Evolutionary conservation across 2,113 vertebrate genomes (phyloP), one percentile per base, ranked within the genome.

Genomic region (Larimichthys crocea): DNA sequence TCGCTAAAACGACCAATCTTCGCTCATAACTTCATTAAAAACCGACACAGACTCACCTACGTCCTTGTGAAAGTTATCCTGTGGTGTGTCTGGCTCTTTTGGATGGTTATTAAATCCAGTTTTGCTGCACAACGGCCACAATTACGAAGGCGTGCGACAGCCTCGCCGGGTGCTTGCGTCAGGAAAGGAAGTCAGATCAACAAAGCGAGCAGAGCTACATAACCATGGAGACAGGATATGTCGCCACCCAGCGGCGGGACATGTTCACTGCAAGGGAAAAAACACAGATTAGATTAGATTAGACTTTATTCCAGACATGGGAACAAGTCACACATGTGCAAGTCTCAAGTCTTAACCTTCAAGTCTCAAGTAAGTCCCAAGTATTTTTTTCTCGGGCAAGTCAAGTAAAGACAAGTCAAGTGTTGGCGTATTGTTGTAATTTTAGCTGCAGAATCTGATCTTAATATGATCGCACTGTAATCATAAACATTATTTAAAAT

Each of bases 41-140:
- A n/a, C n/a, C 0, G 5, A n/a, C 0, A 5, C 3, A 44, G 6
- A 73, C 92, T 85, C 46, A 93, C 95, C 89, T 93, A 91, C 71
- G 86, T 79, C 53, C 86, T 67, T 10, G 14, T 80, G 17, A 48
- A 90, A 80, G 1, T n/a, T 2, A 26, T 63, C 11, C 11, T 26
- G 35, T 40, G 1, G 4, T 42, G 26, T 80, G 31, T 76, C 24
- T 60, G 60, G 31, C 49, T 17, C 6, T 8, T 80, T 46, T 50
- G 48, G 60, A 1, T 0, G 0, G 35, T 74, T 79, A 59, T 91
- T 71, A 87, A 84, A 93, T 91, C 92, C 94, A 94, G 92, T 80
- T 94, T 95, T 86, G 90, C 88, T 55, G 73, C 66, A 24, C 19
- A 19, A 22, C n/a, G 56, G 73, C 42, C 26, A 87, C 83, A 79